Conservation (phyloP, 1,140 invertebrate genomes). For the Subanguina moxae region DNA sequence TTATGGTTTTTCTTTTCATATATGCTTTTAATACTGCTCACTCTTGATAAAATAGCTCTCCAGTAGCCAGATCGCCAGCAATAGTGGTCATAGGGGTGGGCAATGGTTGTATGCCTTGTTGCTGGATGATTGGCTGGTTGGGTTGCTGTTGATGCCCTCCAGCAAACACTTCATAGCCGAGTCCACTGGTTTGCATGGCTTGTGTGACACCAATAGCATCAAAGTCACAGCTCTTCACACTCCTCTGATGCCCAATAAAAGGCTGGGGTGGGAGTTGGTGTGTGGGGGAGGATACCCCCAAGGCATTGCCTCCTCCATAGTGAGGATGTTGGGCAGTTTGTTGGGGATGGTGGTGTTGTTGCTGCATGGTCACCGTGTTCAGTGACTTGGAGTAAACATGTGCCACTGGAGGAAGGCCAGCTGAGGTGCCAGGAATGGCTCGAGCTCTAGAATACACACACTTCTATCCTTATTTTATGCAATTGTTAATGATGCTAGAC, state of each 20-base stretch:
- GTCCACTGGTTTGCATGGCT: background rate
- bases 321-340: too few relatives aligned
- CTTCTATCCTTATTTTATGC: background rate
- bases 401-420: constrained; percentile 11
- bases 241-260: background rate
- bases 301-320: background rate
- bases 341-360: background rate
- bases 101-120: background rate
- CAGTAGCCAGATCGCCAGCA: constrained; percentile 12
- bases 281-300: background rate
- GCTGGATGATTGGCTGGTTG: background rate
- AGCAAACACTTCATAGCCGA: background rate
- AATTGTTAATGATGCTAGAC: background rate
- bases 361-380: constrained; percentile 9
- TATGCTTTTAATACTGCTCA: background rate
- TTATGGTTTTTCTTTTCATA: too few relatives aligned
- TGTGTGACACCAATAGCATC: background rate
- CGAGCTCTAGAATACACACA: constrained; percentile 1
- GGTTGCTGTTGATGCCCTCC: constrained; percentile 2
- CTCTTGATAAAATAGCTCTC: background rate
- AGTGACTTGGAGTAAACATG: constrained; percentile 11
- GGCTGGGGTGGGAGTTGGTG: background rate
- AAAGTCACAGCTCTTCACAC: constrained; percentile 11
- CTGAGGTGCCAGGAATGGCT: constrained; percentile 11
- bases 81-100: constrained; percentile 3